Evolutionary conservation across 2,888 invertebrate species (phyloP).

Genomic region (Morpho deidamia): DNA sequence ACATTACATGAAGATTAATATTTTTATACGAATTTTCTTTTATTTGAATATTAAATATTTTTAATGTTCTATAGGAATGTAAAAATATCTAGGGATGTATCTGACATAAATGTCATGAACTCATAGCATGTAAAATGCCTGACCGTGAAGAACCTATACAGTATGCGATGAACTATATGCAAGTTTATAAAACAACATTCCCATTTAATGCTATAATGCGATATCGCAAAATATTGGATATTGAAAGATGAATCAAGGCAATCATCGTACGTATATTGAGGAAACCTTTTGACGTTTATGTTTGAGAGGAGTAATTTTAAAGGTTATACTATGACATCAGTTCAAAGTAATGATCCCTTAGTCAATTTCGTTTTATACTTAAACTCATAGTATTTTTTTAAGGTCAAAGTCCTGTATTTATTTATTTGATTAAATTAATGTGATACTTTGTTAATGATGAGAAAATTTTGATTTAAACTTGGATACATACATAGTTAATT

Average conservation of each 20-base stretch:
- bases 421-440: too few relatives aligned
- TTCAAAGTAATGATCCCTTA: too few relatives aligned
- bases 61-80: not conserved
- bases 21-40: too few relatives aligned
- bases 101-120: constrained; percentile 13
- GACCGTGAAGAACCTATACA: constrained; percentile 6
- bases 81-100: not conserved
- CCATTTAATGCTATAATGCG: constrained; percentile 1
- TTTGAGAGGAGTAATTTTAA: not conserved
- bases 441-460: too few relatives aligned
- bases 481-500: too few relatives aligned
- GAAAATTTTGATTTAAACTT: not conserved
- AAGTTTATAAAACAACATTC: not conserved
- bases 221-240: constrained; percentile 6
- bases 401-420: too few relatives aligned
- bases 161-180: not conserved
- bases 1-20: too few relatives aligned
- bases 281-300: not conserved
- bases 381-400: too few relatives aligned
- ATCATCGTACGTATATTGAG: not conserved
- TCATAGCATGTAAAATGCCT: constrained; percentile 9
- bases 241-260: constrained; percentile 11
- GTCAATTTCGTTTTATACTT: too few relatives aligned
- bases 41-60: too few relatives aligned
- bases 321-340: too few relatives aligned